A percentile compares a stretch with the other conserved stretches of the same genome.
These are phyloP conservation scores for Misgurnus anguillicaudatus DNA, from an alignment of 2,113 vertebrate species.

Conservation along the genomic window DNA sequence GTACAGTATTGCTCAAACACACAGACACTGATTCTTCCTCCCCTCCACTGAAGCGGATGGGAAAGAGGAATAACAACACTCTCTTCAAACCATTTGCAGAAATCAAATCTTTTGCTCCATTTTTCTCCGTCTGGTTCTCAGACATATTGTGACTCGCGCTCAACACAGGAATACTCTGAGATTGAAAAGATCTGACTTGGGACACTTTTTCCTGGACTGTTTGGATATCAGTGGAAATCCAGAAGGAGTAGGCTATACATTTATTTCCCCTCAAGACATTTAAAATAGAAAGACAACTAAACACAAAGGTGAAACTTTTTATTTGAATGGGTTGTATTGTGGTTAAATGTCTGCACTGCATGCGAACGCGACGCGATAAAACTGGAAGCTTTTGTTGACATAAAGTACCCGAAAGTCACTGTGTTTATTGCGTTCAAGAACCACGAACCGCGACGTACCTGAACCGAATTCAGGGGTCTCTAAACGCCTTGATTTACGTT, in stretches of 20 bases:
- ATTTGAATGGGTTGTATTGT: background rate
- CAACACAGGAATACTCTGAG: background rate
- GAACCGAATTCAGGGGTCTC: background rate
- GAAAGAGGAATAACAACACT: slow-evolving; percentile 2
- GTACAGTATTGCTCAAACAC: background rate
- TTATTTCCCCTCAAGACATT: background rate
- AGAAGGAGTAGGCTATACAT: background rate
- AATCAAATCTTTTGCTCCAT: slow-evolving; percentile 2
- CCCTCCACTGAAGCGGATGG: background rate
- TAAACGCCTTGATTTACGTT: background rate
- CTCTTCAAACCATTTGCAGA: background rate
- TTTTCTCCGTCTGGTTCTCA: slow-evolving; percentile 2
- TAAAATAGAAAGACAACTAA: background rate
- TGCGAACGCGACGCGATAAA: background rate
- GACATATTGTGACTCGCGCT: background rate
- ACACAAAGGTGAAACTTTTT: background rate
- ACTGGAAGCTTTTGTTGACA: background rate
- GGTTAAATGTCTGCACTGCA: background rate
- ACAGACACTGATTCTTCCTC: background rate
- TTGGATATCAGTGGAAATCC: background rate
- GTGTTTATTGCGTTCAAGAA: background rate
- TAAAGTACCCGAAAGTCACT: background rate
- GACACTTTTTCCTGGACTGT: background rate
- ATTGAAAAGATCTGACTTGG: background rate
- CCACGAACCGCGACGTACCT: background rate